These are phyloP conservation scores for Cylloceria caligata DNA, from an alignment of 2,888 invertebrate genomes.

Conservation along the genomic window DNA sequence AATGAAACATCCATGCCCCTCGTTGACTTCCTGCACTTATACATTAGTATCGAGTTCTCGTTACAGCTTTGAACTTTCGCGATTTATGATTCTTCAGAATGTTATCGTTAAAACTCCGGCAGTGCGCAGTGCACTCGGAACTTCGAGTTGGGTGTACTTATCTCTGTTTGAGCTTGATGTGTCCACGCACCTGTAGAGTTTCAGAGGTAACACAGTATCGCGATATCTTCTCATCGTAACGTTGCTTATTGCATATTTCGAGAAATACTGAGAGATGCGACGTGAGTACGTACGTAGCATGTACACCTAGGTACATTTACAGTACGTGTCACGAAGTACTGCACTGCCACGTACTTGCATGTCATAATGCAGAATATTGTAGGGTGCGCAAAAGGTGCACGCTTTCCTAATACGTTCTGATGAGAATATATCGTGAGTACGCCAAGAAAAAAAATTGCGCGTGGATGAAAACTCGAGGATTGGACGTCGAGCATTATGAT, in stretches of 20 bases:
- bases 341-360: neutral
- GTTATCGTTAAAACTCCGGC: neutral
- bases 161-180: neutral
- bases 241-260: slow-evolving; percentile 14
- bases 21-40: too few species aligned
- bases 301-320: neutral
- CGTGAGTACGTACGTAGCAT: neutral
- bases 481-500: neutral
- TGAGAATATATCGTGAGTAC: slow-evolving; percentile 27
- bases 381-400: neutral
- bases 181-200: neutral
- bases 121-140: neutral
- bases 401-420: neutral
- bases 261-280: neutral
- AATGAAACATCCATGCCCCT: too few species aligned
- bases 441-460: neutral
- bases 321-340: too few species aligned
- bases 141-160: slow-evolving; percentile 5
- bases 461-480: slow-evolving; percentile 12
- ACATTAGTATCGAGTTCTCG: slow-evolving; percentile 8
- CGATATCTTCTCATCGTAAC: neutral
- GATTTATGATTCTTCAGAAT: neutral
- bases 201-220: neutral
- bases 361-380: neutral
- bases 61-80: slow-evolving; percentile 2